Evolutionary conservation across 2,888 invertebrate species (phyloP).

Genomic region (Sinopyrophorus schimmeli): DNA sequence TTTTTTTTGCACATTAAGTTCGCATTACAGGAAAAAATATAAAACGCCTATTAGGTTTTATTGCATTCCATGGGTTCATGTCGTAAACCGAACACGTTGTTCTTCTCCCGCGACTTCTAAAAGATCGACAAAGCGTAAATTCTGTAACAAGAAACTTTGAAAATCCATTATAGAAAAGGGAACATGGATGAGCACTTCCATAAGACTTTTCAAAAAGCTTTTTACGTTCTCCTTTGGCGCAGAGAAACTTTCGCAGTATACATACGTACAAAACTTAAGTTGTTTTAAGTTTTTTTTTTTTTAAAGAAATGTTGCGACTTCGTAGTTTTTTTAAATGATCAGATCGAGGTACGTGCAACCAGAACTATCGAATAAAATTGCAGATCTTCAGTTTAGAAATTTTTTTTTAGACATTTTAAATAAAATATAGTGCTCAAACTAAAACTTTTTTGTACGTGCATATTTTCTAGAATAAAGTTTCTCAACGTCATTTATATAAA

Average conservation of each 20-base stretch:
- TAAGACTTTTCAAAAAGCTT: conserved; percentile 14
- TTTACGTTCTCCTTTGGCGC: conserved; percentile 10
- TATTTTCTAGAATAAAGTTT: too few species aligned
- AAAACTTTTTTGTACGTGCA: too few species aligned
- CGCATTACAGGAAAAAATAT: conserved; percentile 13
- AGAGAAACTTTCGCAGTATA: too few species aligned
- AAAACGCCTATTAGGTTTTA: conserved; percentile 23
- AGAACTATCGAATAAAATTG: too few species aligned
- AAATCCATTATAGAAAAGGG: conserved; percentile 22
- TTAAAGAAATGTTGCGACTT: too few species aligned
- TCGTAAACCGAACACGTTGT: conserved; percentile 24
- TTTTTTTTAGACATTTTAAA: too few species aligned
- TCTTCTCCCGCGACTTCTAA: conserved; percentile 15
- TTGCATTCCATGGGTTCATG: conserved; percentile 20
- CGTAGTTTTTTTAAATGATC: too few species aligned
- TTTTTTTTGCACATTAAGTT: conserved; percentile 7
- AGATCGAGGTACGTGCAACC: too few species aligned
- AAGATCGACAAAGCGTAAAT: conserved; percentile 10
- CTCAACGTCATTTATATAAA: too few species aligned
- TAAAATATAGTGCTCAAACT: too few species aligned
- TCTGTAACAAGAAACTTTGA: conserved; percentile 20
- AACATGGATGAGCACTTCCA: conserved; percentile 19
- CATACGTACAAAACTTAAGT: conserved; percentile 9
- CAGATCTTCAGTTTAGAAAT: too few species aligned
- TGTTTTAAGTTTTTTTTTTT: background rate